Evolutionary conservation across 2,888 invertebrate species (phyloP).

Genomic region (Tetranychus piercei): DNA sequence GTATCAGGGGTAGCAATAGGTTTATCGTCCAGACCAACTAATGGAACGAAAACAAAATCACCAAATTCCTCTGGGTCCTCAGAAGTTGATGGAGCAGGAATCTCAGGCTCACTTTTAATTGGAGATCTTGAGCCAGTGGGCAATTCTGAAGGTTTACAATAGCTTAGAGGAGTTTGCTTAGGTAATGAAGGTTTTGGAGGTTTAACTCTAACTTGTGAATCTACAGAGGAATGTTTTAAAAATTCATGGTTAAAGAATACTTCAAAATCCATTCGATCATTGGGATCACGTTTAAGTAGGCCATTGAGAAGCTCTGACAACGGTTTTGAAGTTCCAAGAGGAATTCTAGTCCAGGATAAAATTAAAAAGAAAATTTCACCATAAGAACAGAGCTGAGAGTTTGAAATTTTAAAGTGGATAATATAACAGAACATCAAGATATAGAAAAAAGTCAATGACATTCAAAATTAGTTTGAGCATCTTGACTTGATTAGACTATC

Average conservation of each 20-base stretch:
- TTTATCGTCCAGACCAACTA: not conserved
- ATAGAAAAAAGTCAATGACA: no score
- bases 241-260: slow-evolving; percentile 88
- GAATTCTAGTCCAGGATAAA: slow-evolving; percentile 48
- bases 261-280: slow-evolving; percentile 83
- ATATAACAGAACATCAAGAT: no score
- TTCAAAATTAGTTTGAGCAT: no score
- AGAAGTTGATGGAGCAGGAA: not conserved
- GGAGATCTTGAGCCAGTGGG: no score
- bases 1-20: not conserved
- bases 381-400: no score
- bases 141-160: no score
- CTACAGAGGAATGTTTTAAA: slow-evolving; percentile 30
- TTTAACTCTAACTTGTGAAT: no score
- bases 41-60: slow-evolving; percentile 14
- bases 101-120: not conserved
- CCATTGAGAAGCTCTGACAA: slow-evolving; percentile 66
- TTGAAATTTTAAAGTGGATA: no score
- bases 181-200: no score
- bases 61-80: not conserved
- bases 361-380: no score
- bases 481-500: no score
- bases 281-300: slow-evolving; percentile 66
- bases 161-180: no score
- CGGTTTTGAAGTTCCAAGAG: slow-evolving; percentile 73